Percentiles rank a stretch among this genome's conserved stretches.
Evolutionary conservation across 2,888 invertebrate genomes (phyloP).

Genomic region (Acleris literana): DNA sequence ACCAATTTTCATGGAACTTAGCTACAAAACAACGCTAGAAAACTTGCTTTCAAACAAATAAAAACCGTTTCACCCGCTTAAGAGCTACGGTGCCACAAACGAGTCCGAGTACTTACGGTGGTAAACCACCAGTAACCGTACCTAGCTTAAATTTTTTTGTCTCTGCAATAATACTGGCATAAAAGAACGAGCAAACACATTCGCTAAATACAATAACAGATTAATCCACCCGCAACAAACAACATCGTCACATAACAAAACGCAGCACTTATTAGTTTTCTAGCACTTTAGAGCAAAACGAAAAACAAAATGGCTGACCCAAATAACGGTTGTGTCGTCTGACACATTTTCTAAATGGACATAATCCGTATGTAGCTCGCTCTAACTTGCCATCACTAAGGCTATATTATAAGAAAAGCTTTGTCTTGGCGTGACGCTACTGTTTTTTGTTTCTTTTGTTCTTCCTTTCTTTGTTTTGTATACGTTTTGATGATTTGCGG

Average conservation of each 20-base stretch:
- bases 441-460: background rate
- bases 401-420: conserved; percentile 2
- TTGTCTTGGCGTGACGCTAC: conserved; percentile 6
- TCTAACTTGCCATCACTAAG: conserved; percentile 18
- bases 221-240: background rate
- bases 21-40: too few species aligned
- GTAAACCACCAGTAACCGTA: too few species aligned
- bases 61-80: too few species aligned
- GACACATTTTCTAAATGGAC: conserved; percentile 31
- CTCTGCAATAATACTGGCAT: too few species aligned
- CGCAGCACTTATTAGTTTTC: conserved; percentile 7
- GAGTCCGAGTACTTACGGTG: too few species aligned
- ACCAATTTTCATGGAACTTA: too few species aligned
- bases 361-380: conserved; percentile 11
- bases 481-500: background rate
- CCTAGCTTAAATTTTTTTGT: too few species aligned
- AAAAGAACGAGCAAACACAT: too few species aligned
- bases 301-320: conserved; percentile 15
- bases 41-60: too few species aligned
- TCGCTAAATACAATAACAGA: too few species aligned
- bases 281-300: conserved; percentile 1
- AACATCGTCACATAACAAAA: background rate
- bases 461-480: background rate
- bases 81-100: too few species aligned
- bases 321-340: background rate